A percentile compares a stretch with the other conserved stretches of the same genome.
These are phyloP conservation scores for Phalanger gymnotis DNA, from an alignment of 2,797 vertebrate genomes.

Conservation along the genomic window DNA sequence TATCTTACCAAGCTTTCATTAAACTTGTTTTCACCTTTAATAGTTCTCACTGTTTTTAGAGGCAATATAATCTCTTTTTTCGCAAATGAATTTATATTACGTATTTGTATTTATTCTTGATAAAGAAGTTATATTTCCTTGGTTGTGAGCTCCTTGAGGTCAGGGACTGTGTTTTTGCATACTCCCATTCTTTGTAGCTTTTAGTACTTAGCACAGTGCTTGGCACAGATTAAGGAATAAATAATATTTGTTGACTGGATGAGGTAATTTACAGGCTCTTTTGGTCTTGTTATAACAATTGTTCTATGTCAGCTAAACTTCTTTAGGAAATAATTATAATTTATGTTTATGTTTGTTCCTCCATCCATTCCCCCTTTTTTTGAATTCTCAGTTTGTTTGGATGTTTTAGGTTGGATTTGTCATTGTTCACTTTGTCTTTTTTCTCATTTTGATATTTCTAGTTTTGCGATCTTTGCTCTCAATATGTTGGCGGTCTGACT, in stretches of 20 bases:
- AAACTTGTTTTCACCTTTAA: neutral
- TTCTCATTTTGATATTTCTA: neutral
- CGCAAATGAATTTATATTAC: neutral
- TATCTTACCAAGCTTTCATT: neutral
- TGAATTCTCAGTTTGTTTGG: neutral
- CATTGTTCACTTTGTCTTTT: neutral
- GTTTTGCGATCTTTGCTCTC: neutral
- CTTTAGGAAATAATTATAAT: neutral
- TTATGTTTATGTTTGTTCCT: neutral
- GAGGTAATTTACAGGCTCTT: neutral
- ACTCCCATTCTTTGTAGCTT: neutral
- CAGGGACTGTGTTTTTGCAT: neutral
- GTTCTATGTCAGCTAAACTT: neutral
- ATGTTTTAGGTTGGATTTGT: neutral
- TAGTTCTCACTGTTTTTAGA: neutral
- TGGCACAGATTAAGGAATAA: neutral
- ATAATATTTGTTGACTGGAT: neutral
- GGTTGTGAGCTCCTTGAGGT: neutral
- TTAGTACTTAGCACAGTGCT: neutral
- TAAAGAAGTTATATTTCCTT: neutral
- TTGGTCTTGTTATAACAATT: neutral
- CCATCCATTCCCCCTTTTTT: neutral
- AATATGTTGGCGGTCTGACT: neutral
- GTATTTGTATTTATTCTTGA: neutral
- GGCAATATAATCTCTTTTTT: neutral